Evolutionary conservation across 2,113 vertebrate genomes (phyloP).

Genomic region (Anarhynchus alexandrinus): DNA sequence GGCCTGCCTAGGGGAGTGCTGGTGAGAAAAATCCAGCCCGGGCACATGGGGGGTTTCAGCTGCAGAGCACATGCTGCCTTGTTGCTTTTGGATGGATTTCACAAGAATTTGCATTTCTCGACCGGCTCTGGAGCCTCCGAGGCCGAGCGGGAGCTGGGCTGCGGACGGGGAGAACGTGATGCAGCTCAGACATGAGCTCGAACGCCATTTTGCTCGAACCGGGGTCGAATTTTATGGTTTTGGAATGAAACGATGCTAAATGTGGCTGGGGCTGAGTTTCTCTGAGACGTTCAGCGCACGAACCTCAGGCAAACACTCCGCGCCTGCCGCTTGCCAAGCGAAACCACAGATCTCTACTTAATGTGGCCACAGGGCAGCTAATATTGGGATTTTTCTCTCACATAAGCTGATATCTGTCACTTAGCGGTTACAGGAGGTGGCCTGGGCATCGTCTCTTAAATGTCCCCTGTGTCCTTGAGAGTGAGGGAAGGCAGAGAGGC

Average conservation of each 20-base stretch:
- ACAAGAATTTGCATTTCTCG: slow-evolving; percentile 8
- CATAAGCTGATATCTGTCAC: not conserved
- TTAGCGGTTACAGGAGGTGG: slow-evolving; percentile 11
- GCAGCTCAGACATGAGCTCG: not conserved
- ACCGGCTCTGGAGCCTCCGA: not conserved
- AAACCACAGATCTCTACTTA: slow-evolving; percentile 37
- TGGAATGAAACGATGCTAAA: not conserved
- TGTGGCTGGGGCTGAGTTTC: not conserved
- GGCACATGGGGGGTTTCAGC: slow-evolving; percentile 31
- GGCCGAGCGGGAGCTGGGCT: not conserved
- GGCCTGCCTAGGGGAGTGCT: not conserved
- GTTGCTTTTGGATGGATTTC: slow-evolving; percentile 32
- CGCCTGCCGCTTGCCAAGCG: not conserved
- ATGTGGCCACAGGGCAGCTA: not conserved
- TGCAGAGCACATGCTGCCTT: slow-evolving; percentile 38
- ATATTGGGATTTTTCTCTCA: slow-evolving; percentile 10
- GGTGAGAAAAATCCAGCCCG: not conserved
- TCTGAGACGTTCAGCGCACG: rapidly evolving
- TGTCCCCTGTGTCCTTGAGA: not conserved
- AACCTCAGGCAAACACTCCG: not conserved
- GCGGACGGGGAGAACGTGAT: not conserved
- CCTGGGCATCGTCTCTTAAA: not conserved
- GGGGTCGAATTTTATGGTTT: not conserved
- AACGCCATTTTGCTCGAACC: not conserved
- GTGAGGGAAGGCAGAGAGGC: not conserved